phyloP scores from a whole-genome alignment of 64 coral and sea anemone species.

The Catalaphyllia jardinei region DNA sequence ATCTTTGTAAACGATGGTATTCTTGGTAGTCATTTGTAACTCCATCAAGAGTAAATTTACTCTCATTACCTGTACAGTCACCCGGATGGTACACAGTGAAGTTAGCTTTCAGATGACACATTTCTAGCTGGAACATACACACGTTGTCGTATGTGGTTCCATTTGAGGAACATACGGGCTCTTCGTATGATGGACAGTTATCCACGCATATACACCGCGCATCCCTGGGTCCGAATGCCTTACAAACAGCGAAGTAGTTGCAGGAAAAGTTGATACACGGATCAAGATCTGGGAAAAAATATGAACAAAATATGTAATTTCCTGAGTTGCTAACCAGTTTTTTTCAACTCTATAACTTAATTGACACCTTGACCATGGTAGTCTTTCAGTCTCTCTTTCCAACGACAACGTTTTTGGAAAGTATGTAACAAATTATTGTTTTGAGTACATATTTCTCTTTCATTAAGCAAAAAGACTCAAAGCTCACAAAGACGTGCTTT shows the following conservation, averaged over 20 bases:
- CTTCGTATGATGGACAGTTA: slow-evolving; percentile 59
- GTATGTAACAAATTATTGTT: no score
- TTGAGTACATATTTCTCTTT: no score
- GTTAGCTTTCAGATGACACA: slow-evolving; percentile 49
- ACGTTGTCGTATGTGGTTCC: slow-evolving; percentile 63
- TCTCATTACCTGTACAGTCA: slow-evolving; percentile 47
- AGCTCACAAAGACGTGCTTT: background rate
- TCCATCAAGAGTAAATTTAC: background rate
- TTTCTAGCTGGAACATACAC: slow-evolving; percentile 64
- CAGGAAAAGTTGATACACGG: slow-evolving; percentile 67
- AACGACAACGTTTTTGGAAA: no score
- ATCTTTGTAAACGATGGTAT: no score
- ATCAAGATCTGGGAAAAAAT: slow-evolving; percentile 34
- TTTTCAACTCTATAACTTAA: background rate
- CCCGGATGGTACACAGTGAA: slow-evolving; percentile 56
- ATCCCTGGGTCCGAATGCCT: slow-evolving; percentile 48
- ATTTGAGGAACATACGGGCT: slow-evolving; percentile 59
- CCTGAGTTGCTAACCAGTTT: background rate
- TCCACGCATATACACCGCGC: slow-evolving; percentile 52
- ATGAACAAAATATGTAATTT: background rate
- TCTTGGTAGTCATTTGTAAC: no score
- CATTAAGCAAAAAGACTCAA: no score
- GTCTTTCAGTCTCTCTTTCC: no score
- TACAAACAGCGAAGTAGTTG: slow-evolving; percentile 60
- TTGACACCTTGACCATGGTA: no score